Conservation (phyloP, 2,797 vertebrate species). For the Aeoliscus strigatus region DNA sequence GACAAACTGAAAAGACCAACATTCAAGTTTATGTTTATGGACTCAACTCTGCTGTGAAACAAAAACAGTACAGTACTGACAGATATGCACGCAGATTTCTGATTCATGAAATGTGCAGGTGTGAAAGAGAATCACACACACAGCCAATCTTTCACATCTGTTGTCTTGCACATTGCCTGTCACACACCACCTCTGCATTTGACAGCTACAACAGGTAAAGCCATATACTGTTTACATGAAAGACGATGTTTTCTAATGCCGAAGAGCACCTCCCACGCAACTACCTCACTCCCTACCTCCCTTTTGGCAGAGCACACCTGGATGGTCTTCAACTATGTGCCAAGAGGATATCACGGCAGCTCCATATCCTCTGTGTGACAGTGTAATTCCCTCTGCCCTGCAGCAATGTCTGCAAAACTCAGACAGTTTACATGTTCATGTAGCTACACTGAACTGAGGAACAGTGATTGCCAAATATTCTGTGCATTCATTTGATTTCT, state of each 20-base stretch:
- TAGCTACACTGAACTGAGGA: constrained; percentile 78
- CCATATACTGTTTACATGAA: constrained; percentile 43
- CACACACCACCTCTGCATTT: constrained; percentile 23
- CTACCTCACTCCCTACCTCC: constrained; percentile 59
- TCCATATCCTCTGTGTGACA: constrained; percentile 91
- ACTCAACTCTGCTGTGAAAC: constrained; percentile 1
- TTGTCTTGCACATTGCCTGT: constrained; percentile 20
- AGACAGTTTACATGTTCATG: constrained; percentile 91
- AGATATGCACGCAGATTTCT: constrained; percentile 15
- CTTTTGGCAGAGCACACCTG: constrained; percentile 79
- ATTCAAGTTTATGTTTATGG: too few species aligned
- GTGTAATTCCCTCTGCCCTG: constrained; percentile 92
- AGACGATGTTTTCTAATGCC: constrained; percentile 48
- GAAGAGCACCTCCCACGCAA: constrained; percentile 59
- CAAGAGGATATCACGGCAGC: constrained; percentile 85
- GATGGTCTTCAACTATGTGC: constrained; percentile 93
- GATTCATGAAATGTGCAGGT: constrained; percentile 33
- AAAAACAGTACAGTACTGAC: constrained; percentile 12
- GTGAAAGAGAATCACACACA: constrained; percentile 19
- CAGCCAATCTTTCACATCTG: constrained; percentile 16
- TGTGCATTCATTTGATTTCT: constrained; percentile 71
- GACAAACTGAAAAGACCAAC: too few species aligned
- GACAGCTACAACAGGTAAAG: constrained; percentile 52
- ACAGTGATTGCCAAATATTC: constrained; percentile 75
- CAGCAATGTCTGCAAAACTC: constrained; percentile 92